phyloP scores from a whole-genome alignment of 1,140 invertebrate genomes.

The Polypedilum pembai region DNA sequence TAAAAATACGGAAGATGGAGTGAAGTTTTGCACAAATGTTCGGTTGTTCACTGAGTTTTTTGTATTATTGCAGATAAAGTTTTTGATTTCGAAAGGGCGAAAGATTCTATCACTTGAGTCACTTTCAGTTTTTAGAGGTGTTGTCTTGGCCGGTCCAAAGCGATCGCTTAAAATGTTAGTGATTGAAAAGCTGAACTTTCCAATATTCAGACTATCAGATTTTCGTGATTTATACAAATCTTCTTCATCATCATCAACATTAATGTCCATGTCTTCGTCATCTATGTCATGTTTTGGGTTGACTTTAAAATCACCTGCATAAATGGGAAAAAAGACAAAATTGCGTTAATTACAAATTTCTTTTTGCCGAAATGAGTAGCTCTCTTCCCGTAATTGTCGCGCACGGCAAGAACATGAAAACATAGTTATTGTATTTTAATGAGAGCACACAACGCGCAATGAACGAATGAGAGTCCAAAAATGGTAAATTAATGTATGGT shows the following conservation, averaged over 20 bases:
- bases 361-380: too few species aligned
- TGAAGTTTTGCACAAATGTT: neutral
- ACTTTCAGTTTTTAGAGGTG: constrained; percentile 31
- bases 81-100: neutral
- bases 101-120: constrained; percentile 27
- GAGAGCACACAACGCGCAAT: too few species aligned
- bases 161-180: constrained; percentile 43
- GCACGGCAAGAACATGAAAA: too few species aligned
- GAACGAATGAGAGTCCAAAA: too few species aligned
- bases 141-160: constrained; percentile 34
- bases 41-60: neutral
- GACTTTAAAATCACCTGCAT: neutral
- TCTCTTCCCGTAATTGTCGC: too few species aligned
- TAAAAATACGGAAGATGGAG: constrained; percentile 25
- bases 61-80: constrained; percentile 7
- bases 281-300: neutral
- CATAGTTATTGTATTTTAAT: too few species aligned
- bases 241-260: constrained; percentile 18
- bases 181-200: constrained; percentile 40
- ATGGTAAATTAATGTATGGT: too few species aligned
- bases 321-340: neutral
- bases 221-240: neutral
- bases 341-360: neutral
- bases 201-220: constrained; percentile 19
- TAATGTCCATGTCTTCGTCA: constrained; percentile 22